Evolutionary conservation across 2,888 invertebrate genomes (phyloP).

Genomic region (Acrobeloides nanus): DNA sequence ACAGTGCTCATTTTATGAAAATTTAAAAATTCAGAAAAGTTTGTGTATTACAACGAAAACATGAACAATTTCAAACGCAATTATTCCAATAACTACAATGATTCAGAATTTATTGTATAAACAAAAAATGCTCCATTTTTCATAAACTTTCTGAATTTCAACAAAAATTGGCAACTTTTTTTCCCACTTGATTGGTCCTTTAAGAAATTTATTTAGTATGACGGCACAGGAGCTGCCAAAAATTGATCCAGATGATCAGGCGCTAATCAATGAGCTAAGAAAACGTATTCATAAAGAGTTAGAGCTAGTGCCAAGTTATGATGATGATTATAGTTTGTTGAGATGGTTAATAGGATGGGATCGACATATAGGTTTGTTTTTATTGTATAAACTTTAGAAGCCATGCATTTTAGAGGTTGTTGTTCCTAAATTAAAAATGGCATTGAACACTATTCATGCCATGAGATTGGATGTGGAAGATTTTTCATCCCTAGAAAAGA

Average conservation of each 20-base stretch:
- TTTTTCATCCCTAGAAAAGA: slow-evolving; percentile 32
- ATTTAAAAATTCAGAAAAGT: no score
- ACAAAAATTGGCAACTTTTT: no score
- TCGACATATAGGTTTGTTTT: slow-evolving; percentile 32
- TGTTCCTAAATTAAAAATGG: slow-evolving; percentile 38
- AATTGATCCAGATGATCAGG: slow-evolving; percentile 15
- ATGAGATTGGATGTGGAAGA: slow-evolving; percentile 35
- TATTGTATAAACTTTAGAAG: neutral
- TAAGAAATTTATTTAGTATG: no score
- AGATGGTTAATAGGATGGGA: slow-evolving; percentile 50
- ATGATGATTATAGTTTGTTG: slow-evolving; percentile 35
- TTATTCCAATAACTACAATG: no score
- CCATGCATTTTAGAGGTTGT: slow-evolving; percentile 30
- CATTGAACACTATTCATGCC: slow-evolving; percentile 37
- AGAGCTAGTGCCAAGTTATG: slow-evolving; percentile 37
- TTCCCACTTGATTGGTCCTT: no score
- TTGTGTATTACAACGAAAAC: no score
- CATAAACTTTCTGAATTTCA: no score
- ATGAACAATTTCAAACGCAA: no score
- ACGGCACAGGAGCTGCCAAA: no score
- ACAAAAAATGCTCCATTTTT: no score
- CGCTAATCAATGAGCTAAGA: slow-evolving; percentile 17
- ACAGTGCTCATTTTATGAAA: no score
- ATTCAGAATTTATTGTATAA: no score
- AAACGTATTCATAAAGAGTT: slow-evolving; percentile 24